phyloP scores from a whole-genome alignment of 2,888 invertebrate species.

The Nomada lathburiana region DNA sequence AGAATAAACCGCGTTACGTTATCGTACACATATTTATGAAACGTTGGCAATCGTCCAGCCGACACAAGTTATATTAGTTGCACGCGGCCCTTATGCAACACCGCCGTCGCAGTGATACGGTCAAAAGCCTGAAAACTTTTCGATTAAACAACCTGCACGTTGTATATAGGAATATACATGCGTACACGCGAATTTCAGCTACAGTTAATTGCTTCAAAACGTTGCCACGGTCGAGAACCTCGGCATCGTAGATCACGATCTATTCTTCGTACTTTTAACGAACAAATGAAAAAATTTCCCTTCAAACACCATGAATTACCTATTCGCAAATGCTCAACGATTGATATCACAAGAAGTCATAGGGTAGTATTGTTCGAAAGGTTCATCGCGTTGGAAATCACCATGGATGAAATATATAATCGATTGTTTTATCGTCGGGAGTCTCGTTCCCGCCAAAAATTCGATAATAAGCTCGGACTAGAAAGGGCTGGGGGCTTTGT shows the following conservation, averaged over 20 bases:
- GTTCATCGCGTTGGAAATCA: no score
- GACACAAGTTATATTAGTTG: slow-evolving; percentile 65
- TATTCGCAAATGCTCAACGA: background rate
- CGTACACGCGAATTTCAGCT: background rate
- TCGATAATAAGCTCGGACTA: slow-evolving; percentile 58
- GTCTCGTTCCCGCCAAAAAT: slow-evolving; percentile 55
- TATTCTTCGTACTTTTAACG: no score
- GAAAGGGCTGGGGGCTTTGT: slow-evolving; percentile 58
- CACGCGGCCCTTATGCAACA: slow-evolving; percentile 58
- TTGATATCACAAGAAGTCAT: background rate
- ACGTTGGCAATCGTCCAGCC: slow-evolving; percentile 66
- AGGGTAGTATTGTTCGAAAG: no score
- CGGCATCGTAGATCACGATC: background rate
- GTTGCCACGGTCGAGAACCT: slow-evolving; percentile 39
- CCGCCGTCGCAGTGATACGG: slow-evolving; percentile 41
- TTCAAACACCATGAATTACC: no score
- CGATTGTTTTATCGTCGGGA: background rate
- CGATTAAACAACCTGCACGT: slow-evolving; percentile 12
- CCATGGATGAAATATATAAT: background rate
- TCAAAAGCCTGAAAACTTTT: slow-evolving; percentile 55
- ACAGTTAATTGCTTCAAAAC: background rate
- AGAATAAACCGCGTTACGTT: slow-evolving; percentile 72
- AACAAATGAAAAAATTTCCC: no score
- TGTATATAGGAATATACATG: background rate
- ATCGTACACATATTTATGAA: slow-evolving; percentile 70